These are phyloP conservation scores for Pteronura brasiliensis DNA, from an alignment of 2,113 vertebrate genomes.

Conservation along the genomic window DNA sequence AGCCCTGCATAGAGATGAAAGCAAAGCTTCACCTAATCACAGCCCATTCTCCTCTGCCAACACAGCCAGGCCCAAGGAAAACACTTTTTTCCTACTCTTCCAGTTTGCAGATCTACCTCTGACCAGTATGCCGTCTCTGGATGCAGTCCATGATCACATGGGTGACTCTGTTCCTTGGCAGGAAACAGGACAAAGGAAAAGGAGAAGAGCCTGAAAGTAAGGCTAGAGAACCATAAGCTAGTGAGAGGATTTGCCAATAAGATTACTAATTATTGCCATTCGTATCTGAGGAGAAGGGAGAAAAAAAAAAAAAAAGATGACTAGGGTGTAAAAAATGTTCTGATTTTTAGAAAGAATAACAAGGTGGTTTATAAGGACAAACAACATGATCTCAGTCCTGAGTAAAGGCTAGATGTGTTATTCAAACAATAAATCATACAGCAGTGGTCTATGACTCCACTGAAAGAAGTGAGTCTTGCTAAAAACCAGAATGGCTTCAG, in stretches of 20 bases:
- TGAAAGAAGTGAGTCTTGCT: not conserved
- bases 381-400: not conserved
- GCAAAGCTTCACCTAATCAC: not conserved
- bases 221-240: not conserved
- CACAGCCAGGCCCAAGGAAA: not conserved
- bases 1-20: not conserved
- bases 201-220: not conserved
- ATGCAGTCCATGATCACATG: not conserved
- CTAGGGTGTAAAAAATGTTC: not conserved
- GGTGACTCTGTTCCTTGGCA: not conserved
- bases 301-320: not conserved
- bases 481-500: not conserved
- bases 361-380: not conserved
- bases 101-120: not conserved
- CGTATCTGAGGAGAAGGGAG: not conserved
- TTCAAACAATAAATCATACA: conserved; percentile 6
- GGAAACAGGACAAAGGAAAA: not conserved
- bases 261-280: not conserved
- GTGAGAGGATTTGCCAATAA: not conserved
- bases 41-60: not conserved
- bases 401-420: conserved; percentile 4
- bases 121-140: not conserved
- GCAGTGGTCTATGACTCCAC: not conserved
- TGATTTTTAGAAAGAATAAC: conserved; percentile 19
- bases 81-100: not conserved